phyloP scores from a whole-genome alignment of 2,888 invertebrate species.

The Pardosa pseudoannulata region DNA sequence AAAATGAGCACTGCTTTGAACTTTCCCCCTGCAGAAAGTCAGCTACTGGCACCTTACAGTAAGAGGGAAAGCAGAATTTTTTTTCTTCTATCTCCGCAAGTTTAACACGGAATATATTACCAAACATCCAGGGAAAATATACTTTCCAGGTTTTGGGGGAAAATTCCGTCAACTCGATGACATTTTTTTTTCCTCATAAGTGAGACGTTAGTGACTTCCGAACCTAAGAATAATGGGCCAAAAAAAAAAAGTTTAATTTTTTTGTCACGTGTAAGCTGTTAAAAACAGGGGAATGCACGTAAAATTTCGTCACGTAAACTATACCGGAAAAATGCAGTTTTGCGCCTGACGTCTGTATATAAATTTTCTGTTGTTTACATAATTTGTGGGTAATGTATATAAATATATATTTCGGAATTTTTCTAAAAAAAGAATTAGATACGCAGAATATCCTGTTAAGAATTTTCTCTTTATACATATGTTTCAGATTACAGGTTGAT shows the following conservation, averaged over 20 bases:
- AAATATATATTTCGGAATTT: too few relatives aligned
- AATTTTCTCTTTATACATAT: too few relatives aligned
- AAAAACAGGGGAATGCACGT: neutral
- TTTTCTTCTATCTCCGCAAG: neutral
- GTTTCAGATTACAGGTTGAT: too few relatives aligned
- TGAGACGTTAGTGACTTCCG: neutral
- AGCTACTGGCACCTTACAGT: neutral
- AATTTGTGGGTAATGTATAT: too few relatives aligned
- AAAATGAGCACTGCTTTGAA: too few relatives aligned
- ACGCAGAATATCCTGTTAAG: too few relatives aligned
- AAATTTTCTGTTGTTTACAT: too few relatives aligned
- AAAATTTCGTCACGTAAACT: neutral
- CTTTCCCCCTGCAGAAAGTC: neutral
- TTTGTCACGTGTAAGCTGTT: neutral
- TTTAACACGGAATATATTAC: neutral
- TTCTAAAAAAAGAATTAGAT: too few relatives aligned
- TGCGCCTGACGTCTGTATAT: too few relatives aligned
- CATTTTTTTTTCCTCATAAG: conserved; percentile 8
- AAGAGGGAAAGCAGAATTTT: neutral
- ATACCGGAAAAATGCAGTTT: too few relatives aligned
- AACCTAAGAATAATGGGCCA: neutral
- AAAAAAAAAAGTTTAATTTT: neutral
- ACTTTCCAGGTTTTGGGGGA: neutral
- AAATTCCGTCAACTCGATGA: conserved; percentile 8
- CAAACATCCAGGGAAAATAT: neutral